Evolutionary conservation across 1,140 invertebrate species (phyloP), one percentile per base, ranked within the genome.

Genomic region (Diabrotica undecimpunctata): DNA sequence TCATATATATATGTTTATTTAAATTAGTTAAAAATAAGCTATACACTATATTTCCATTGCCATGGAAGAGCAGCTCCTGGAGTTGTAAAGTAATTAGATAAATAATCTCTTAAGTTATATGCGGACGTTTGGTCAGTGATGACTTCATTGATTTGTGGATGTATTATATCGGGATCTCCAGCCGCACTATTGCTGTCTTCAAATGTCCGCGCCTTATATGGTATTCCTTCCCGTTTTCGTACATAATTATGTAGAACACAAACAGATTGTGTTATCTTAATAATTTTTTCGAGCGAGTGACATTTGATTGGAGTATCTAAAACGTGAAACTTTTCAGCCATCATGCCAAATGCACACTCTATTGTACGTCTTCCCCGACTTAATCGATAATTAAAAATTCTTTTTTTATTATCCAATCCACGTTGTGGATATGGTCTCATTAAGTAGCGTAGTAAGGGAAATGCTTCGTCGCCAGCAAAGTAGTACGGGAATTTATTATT

Each of bases 341-440:
- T 59, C 64, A 66, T 68, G 62, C 64, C 67, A 61, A 68, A 68
- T 5, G 66, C 67, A 35, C 65, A 62, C 55, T 64, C 38, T 61
- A 65, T 65, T 53, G 64, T 60, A 61, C 61, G 60, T 25, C 66
- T 68, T 59, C 46, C 66, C 54, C 52, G 59, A 55, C 58, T 65
- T 41, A 68, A 62, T 68, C 54, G 65, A 39, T 66, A 68, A 61
- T 65, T 61, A 25, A 65, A 66, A 25, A 68, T 68, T 37, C 58
- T 54, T 25, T 68, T 66, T 8, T 61, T 38, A 68, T 68, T 66
- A 59, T 68, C 58, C n/a, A n/a, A n/a, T n/a, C n/a, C n/a, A n/a
- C n/a, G n/a, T n/a, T n/a, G n/a, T n/a, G n/a, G n/a, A n/a, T n/a
- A n/a, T n/a, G n/a, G n/a, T n/a, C n/a, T n/a, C n/a, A n/a, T n/a